These are phyloP conservation scores for Erannis defoliaria DNA, from an alignment of 2,888 invertebrate species.

Conservation along the genomic window DNA sequence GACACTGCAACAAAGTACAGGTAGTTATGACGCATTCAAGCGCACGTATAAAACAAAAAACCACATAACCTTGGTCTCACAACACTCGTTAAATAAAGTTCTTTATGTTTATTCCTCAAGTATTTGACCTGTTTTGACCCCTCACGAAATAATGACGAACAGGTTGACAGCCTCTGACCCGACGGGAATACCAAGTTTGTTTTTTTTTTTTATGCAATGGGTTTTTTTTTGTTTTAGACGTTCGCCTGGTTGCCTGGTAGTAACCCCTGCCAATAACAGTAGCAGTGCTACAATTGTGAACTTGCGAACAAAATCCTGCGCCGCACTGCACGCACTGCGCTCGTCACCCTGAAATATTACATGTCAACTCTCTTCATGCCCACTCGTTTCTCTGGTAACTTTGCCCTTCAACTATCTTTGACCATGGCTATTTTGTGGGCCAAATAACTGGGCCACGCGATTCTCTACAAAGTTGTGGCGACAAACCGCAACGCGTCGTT, in stretches of 20 bases:
- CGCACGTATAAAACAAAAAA: conserved; percentile 1
- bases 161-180: background rate
- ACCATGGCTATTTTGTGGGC: background rate
- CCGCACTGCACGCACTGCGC: too few species aligned
- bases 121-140: conserved; percentile 2
- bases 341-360: too few species aligned
- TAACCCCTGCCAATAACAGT: too few species aligned
- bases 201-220: too few species aligned
- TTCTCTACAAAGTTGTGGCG: background rate
- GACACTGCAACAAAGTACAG: too few species aligned
- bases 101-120: conserved; percentile 2
- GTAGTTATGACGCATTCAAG: background rate
- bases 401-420: background rate
- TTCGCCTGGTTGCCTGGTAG: too few species aligned
- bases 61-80: conserved; percentile 2
- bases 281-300: too few species aligned
- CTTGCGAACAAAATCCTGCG: too few species aligned
- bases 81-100: background rate
- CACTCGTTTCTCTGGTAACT: too few species aligned
- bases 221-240: too few species aligned
- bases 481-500: background rate
- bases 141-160: background rate
- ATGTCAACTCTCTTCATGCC: too few species aligned
- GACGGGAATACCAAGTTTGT: background rate
- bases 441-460: background rate